Evolutionary conservation across 2,888 invertebrate species (phyloP).

Genomic region (Leptarthrus brevirostris): DNA sequence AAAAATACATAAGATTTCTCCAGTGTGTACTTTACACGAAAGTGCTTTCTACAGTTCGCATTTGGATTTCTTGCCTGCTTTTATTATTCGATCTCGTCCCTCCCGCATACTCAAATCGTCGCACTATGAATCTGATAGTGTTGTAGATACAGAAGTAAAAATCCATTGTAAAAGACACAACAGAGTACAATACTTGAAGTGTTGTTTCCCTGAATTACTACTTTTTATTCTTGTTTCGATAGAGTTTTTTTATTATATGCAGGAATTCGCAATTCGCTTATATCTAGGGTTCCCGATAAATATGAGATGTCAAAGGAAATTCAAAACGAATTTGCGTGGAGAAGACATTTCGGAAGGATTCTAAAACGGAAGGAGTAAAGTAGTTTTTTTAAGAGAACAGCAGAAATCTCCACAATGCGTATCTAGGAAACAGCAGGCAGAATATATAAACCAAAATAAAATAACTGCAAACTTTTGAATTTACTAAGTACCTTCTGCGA

Average conservation of each 20-base stretch:
- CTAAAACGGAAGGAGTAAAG: no score
- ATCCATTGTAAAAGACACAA: background rate
- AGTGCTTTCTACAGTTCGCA: constrained; percentile 34
- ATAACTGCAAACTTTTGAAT: no score
- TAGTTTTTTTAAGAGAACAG: no score
- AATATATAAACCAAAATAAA: no score
- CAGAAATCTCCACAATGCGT: no score
- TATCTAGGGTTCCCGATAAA: background rate
- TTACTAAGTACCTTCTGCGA: no score
- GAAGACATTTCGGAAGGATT: no score
- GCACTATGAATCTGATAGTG: background rate
- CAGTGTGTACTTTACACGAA: constrained; percentile 32
- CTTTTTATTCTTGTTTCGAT: background rate
- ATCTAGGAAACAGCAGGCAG: no score
- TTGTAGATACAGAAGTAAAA: background rate
- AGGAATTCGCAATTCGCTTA: background rate
- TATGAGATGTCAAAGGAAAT: no score
- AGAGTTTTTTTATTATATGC: background rate
- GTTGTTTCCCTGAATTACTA: background rate
- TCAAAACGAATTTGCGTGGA: no score
- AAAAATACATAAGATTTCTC: constrained; percentile 33
- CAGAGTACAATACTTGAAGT: background rate
- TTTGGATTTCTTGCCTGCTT: constrained; percentile 11
- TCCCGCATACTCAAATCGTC: background rate
- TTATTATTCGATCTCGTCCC: no score